A percentile compares a stretch with the other conserved stretches of the same genome.
Conservation (phyloP, 2,888 invertebrate species). For the Latrodectus elegans region DNA sequence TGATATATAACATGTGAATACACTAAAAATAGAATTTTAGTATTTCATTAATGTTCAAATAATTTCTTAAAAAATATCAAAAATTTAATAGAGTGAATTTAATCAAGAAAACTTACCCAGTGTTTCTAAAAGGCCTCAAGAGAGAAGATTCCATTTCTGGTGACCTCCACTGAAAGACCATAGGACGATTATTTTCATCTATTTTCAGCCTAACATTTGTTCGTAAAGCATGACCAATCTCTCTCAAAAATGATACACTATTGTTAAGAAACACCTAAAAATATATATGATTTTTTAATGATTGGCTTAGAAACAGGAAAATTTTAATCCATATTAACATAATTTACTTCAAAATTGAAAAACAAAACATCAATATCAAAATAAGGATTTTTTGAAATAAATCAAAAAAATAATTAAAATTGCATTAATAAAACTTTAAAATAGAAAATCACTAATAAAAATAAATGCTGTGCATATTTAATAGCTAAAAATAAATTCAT, state of each 20-base stretch:
- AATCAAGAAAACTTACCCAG: constrained; percentile 39
- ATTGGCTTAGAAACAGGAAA: not conserved
- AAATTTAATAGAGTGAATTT: not conserved
- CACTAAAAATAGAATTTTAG: not conserved
- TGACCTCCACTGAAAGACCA: constrained; percentile 80
- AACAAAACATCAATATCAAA: no score
- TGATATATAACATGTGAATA: no score
- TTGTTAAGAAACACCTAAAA: constrained; percentile 85
- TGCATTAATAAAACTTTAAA: no score
- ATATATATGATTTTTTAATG: not conserved
- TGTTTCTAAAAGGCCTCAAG: constrained; percentile 45
- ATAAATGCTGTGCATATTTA: no score
- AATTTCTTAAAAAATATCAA: not conserved
- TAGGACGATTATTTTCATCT: constrained; percentile 87
- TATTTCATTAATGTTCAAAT: not conserved
- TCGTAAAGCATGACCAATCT: constrained; percentile 86
- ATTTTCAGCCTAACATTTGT: constrained; percentile 90
- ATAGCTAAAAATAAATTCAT: no score
- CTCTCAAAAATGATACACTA: constrained; percentile 85
- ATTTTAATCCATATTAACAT: no score
- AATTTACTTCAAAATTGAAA: no score
- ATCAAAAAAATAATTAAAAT: no score
- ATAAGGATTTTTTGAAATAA: no score
- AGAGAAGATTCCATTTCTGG: constrained; percentile 35
- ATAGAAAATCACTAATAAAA: no score